Evolutionary conservation across 2,797 vertebrate species (phyloP).

Genomic region (Xiphophorus birchmanni): DNA sequence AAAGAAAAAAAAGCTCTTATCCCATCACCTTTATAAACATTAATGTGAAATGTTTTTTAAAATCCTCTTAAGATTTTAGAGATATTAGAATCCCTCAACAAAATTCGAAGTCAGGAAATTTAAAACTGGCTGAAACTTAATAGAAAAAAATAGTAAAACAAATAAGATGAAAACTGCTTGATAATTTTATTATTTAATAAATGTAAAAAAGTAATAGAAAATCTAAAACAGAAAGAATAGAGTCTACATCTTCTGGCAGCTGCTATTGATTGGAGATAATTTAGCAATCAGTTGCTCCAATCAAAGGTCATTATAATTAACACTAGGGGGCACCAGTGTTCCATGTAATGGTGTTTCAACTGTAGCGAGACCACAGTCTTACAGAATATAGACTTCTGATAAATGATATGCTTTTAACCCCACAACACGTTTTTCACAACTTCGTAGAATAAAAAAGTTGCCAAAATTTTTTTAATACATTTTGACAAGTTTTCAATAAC

Average conservation of each 20-base stretch:
- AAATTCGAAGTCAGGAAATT: neutral
- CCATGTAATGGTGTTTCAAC: conserved; percentile 65
- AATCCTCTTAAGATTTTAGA: neutral
- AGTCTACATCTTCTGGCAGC: conserved; percentile 26
- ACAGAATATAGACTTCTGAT: conserved; percentile 54
- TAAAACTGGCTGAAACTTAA: neutral
- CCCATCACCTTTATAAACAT: neutral
- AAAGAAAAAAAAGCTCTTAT: neutral
- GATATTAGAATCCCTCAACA: neutral
- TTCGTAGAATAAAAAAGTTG: conserved; percentile 62
- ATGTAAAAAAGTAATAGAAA: neutral
- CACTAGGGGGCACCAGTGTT: conserved; percentile 86
- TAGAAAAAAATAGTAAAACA: neutral
- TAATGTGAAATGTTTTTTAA: neutral
- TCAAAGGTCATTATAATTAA: conserved; percentile 65
- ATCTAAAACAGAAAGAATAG: neutral
- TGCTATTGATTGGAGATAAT: conserved; percentile 56
- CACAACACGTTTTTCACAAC: conserved; percentile 52
- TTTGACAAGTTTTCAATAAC: conserved; percentile 64
- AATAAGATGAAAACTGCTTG: neutral
- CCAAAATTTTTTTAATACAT: conserved; percentile 73
- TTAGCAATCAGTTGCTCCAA: conserved; percentile 53
- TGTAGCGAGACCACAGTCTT: conserved; percentile 37
- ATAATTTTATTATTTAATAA: no score
- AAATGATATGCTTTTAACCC: conserved; percentile 63